Evolutionary conservation across 2,888 invertebrate species (phyloP), one percentile per base, ranked within the genome.

Genomic region (Perizoma affinitatum): DNA sequence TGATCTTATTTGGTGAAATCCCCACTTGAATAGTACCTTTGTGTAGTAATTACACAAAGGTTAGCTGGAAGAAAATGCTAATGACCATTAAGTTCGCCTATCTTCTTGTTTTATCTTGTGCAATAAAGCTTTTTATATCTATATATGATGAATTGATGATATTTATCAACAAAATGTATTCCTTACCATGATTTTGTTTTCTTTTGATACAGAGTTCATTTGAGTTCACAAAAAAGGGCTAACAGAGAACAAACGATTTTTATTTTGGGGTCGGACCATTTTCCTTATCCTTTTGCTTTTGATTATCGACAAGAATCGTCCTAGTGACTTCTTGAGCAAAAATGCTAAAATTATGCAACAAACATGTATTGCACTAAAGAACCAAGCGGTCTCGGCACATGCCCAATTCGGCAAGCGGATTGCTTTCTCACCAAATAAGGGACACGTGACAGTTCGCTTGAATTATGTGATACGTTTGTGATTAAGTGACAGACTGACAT

Each of bases 361-460:
- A 63, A 61, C 59, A 51, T 51, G 56, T 53, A 61, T 82, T 82
- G 88, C 85, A 85, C 83, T 89, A 88, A 87, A 88, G 86, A 87
- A 82, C 83, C 84, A 84, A 85, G 79, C 82, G 84, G 86, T 85
- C 84, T 82, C 82, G 75, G 69, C 77, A 68, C 75, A 81, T 80
- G 84, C 87, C 90, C 82, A 83, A 86, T 90, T 87, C 79, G 84
- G 90, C 73, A 88, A 88, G 87, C 87, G 84, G 87, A 89, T 90
- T 87, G 90, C 91, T 92, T 91, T 92, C 91, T 86, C 90, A 84
- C 91, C 92, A 90, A 89, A 90, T 90, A 90, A 80, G 90, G 91
- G 70, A 68, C 79, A 82, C 83, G 80, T 88, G 89, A 90, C 91
- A 90, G 88, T 85, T 83, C 83, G 80, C 82, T 52, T 88, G 90